Conservation (phyloP, 2,888 invertebrate genomes). For the Theristus sp. region DNA sequence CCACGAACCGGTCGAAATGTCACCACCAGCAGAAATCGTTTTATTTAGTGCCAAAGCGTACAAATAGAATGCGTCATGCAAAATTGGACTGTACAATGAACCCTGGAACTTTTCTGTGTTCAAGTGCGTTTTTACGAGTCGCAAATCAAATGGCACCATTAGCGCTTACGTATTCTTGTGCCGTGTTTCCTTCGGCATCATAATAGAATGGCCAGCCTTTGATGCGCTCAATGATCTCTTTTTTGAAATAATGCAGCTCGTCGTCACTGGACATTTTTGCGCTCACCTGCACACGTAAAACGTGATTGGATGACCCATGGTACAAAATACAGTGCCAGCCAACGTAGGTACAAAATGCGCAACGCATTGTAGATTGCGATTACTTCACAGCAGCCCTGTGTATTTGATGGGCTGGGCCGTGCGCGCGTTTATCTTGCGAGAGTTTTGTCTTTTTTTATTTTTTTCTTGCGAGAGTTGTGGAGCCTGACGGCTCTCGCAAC, state of each 20-base stretch:
- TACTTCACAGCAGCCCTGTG: no score
- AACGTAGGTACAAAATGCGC: no score
- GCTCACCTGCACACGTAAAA: slow-evolving; percentile 4
- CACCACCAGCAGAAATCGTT: not conserved
- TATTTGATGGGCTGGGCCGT: no score
- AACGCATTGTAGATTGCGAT: no score
- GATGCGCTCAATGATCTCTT: not conserved
- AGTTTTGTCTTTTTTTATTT: no score
- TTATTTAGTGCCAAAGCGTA: not conserved
- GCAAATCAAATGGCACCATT: no score
- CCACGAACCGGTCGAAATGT: not conserved
- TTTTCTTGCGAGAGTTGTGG: no score
- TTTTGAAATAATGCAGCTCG: no score
- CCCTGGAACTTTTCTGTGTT: slow-evolving; percentile 2
- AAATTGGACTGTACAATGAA: slow-evolving; percentile 5
- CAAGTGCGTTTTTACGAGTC: not conserved
- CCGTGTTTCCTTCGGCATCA: not conserved
- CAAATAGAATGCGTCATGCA: slow-evolving; percentile 5
- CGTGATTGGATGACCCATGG: no score
- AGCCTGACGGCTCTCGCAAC: no score
- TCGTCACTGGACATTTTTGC: not conserved
- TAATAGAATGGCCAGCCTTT: slow-evolving; percentile 1
- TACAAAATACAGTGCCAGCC: no score
- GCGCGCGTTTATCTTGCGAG: no score
- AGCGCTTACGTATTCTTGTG: not conserved